Evolutionary conservation across 2,797 vertebrate species (phyloP).

Genomic region (Hyperoplus lanceolatus): DNA sequence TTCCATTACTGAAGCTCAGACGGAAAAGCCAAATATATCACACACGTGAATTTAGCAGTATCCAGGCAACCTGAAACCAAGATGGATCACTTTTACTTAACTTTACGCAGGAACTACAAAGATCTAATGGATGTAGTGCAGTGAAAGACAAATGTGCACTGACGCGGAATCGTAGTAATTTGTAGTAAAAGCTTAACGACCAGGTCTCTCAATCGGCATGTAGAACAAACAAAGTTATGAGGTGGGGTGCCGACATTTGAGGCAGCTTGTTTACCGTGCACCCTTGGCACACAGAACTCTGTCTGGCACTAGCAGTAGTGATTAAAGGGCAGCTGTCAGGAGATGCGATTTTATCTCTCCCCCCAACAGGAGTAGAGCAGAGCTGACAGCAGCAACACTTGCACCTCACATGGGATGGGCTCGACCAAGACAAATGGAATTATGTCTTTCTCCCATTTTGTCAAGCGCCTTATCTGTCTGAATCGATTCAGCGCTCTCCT

Average conservation of each 20-base stretch:
- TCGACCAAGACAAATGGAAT: constrained; percentile 82
- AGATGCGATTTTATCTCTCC: constrained; percentile 82
- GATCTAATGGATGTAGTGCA: neutral
- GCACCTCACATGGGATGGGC: constrained; percentile 69
- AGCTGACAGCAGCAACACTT: constrained; percentile 77
- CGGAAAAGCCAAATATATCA: constrained; percentile 15
- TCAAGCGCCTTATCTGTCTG: constrained; percentile 76
- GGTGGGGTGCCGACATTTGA: constrained; percentile 9
- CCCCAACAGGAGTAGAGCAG: constrained; percentile 76
- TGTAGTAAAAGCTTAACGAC: neutral
- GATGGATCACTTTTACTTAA: constrained; percentile 12
- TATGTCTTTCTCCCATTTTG: constrained; percentile 74
- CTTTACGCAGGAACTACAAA: constrained; percentile 7
- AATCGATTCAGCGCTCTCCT: constrained; percentile 70
- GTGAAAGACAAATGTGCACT: neutral
- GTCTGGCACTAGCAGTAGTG: constrained; percentile 65
- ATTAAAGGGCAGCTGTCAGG: constrained; percentile 83
- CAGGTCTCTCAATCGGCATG: neutral
- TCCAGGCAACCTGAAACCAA: constrained; percentile 22
- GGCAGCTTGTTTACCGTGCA: constrained; percentile 50
- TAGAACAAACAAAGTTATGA: constrained; percentile 12
- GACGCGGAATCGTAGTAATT: neutral
- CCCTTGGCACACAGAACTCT: constrained; percentile 40
- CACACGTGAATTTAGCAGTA: constrained; percentile 17
- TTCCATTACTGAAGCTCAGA: constrained; percentile 18